A percentile compares a stretch with the other conserved stretches of the same genome.
These are phyloP conservation scores for Hydropsyche tenuis DNA, from an alignment of 1,140 invertebrate species.

Conservation along the genomic window DNA sequence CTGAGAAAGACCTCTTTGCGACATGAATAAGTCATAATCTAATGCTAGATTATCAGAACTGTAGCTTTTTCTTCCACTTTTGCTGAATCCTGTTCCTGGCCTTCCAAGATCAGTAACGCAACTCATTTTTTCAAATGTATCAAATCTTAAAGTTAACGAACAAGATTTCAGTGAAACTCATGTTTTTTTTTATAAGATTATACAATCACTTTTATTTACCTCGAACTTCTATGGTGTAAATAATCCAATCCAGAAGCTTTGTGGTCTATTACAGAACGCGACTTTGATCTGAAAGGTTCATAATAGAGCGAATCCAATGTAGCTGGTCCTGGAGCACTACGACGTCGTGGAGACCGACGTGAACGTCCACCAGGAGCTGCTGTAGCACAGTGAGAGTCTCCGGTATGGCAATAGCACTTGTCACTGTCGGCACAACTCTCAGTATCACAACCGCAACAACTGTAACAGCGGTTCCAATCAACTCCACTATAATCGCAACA, in stretches of 20 bases:
- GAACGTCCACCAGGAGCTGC: slow-evolving; percentile 26
- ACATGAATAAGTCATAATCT: slow-evolving; percentile 74
- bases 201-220: no score
- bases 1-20: slow-evolving; percentile 60
- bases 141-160: slow-evolving; percentile 40
- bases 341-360: slow-evolving; percentile 34
- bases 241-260: slow-evolving; percentile 42
- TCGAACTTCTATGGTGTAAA: slow-evolving; percentile 43
- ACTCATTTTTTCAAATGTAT: slow-evolving; percentile 48
- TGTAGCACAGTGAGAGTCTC: not conserved
- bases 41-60: slow-evolving; percentile 71
- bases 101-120: slow-evolving; percentile 47
- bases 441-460: slow-evolving; percentile 78
- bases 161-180: not conserved
- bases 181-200: no score
- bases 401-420: slow-evolving; percentile 80
- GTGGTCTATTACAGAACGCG: slow-evolving; percentile 44
- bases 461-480: slow-evolving; percentile 55
- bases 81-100: slow-evolving; percentile 46
- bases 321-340: slow-evolving; percentile 44
- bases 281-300: slow-evolving; percentile 43
- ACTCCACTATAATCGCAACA: slow-evolving; percentile 52
- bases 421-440: slow-evolving; percentile 87
- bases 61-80: slow-evolving; percentile 54
- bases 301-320: slow-evolving; percentile 48